These are phyloP conservation scores for Hylaea fasciaria DNA, from an alignment of 2,888 invertebrate species.

Conservation along the genomic window DNA sequence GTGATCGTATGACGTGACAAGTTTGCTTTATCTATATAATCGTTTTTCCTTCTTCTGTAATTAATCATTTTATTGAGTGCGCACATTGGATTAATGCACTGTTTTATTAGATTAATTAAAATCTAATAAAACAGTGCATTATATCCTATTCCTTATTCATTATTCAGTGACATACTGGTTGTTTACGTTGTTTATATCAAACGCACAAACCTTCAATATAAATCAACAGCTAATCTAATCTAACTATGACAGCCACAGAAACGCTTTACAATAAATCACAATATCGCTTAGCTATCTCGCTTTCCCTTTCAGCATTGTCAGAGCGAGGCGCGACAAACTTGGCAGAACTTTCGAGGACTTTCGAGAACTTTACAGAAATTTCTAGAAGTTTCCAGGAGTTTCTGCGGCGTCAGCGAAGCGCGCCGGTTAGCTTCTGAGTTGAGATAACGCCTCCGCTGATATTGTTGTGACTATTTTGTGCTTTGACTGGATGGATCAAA, in stretches of 20 bases:
- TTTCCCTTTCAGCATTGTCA: slow-evolving; percentile 41
- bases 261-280: slow-evolving; percentile 26
- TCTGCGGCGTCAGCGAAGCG: slow-evolving; percentile 21
- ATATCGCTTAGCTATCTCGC: slow-evolving; percentile 35
- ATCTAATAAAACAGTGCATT: too few species aligned
- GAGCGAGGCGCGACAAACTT: slow-evolving; percentile 31
- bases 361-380: slow-evolving; percentile 24
- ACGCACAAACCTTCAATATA: slow-evolving; percentile 9
- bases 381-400: slow-evolving; percentile 15
- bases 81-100: too few species aligned
- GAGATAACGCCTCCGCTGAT: slow-evolving; percentile 29
- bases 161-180: too few species aligned
- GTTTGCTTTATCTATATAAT: too few species aligned
- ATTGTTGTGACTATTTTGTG: slow-evolving; percentile 20
- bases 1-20: too few species aligned
- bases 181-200: too few species aligned
- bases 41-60: too few species aligned
- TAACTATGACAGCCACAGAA: slow-evolving; percentile 11
- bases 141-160: too few species aligned
- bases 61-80: too few species aligned
- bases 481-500: slow-evolving; percentile 16
- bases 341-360: slow-evolving; percentile 26
- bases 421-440: slow-evolving; percentile 18
- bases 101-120: too few species aligned
- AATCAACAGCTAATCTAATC: slow-evolving; percentile 22